Base-by-base conservation (phyloP, 2,797 vertebrate species). In the Synaphobranchus kaupii region DNA sequence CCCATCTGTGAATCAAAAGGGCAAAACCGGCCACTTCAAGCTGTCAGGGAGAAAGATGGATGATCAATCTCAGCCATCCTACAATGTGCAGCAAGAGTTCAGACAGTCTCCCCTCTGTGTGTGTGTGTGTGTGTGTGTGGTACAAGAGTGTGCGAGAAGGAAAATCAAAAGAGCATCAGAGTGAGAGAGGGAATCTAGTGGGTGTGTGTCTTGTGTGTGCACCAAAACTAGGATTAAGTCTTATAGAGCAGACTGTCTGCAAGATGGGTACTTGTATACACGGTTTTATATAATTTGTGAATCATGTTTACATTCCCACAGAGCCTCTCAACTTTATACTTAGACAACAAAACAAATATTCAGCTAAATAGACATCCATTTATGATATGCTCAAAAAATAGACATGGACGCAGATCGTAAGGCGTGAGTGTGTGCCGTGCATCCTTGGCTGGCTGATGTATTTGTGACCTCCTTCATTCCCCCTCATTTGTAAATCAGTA, bases 1-100 rank as follows among this genome's bases (percentile, higher is more conserved):
- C 90, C 91, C 90, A 90, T 89, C 92, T 88, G 90, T 91, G 89
- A 94, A 93, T 93, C 90, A 92, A 87, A 78, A 88, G 91, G 90
- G 89, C 90, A 90, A 89, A 91, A 91, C 86, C 58, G 88, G 89
- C 90, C 93, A 89, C 92, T 91, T 91, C 86, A 89, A 90, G 90
- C 89, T 93, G 90, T 93, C 92, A 88, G 81, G 83, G 87, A 50
- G 86, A 89, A 90, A 90, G 91, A 93, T 91, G 89, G 89, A 92
- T 85, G 78, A 90, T 89, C 73, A 78, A 88, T 90, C 87, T 82
- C 78, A 85, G 88, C 87, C 85, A 85, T 85, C 63, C 60, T 50
- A 80, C 85, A 83, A 31, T 85, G 54, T 80, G 47, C 73, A 84
- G 54, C 76, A 39, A 87, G 88, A 89, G 58, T 86, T 63, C 52